Base-by-base conservation (phyloP, 2,797 vertebrate genomes). In the Chaenodraco wilsoni region DNA sequence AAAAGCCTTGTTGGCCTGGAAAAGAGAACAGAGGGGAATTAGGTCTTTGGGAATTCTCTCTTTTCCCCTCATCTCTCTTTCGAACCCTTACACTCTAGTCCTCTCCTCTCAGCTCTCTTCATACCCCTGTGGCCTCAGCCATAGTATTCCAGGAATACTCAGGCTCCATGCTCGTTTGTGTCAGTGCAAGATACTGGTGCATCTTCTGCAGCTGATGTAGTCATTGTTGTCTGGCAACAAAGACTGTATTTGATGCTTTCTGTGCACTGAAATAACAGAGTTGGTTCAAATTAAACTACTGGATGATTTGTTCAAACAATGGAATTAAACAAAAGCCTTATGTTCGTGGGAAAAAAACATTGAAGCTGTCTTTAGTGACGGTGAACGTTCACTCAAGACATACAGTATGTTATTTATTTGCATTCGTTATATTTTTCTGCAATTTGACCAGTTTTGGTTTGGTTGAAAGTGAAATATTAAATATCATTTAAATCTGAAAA, bases 11-110 rank as follows among this genome's bases (percentile, higher is more conserved):
- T 69, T 77, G 75, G 74, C 66, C 66, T 81, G 70, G 65, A 84
- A 80, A 71, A 74, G 75, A 72, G 56, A 75, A 59, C 1, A 16
- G 60, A 71, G 67, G 49, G 66, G 66, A 83, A 86, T 78, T 73
- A 70, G 68, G 40, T 83, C 56, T 84, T 68, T 79, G 82, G 77
- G 87, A 86, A 81, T 88, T 78, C 69, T 72, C 58, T 69, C 60
- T 58, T 69, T 86, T 73, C 72, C 69, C 84, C 82, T 69, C 13
- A 21, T 81, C 76, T 81, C 57, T 84, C 49, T 80, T 73, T 80
- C 57, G 71, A 82, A 77, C 61, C 63, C 50, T 46, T 40, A 52
- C 51, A 65, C 81, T 80, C 65, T 50, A 31, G 71, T 83, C 69
- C 76, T 72, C 74, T 70, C 51, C 52, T 79, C 72, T 76, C 59